phyloP scores from a whole-genome alignment of 1,140 invertebrate species.

The Brachionus rubens region DNA sequence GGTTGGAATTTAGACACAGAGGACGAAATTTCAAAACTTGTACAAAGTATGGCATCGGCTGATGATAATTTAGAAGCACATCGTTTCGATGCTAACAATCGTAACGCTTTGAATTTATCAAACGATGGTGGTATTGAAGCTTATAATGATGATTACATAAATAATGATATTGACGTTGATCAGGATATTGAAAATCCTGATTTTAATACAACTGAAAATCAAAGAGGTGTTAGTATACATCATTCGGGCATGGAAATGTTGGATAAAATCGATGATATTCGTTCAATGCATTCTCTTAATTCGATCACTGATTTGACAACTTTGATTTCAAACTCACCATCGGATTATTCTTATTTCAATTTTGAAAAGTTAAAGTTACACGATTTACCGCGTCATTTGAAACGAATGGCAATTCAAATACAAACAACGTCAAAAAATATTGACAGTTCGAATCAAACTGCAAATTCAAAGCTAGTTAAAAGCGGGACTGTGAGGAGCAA shows the following conservation, averaged over 20 bases:
- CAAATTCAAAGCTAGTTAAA: constrained; percentile 1
- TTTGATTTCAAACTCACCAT: constrained; percentile 34
- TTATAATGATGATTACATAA: constrained; percentile 15
- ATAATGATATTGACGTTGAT: constrained; percentile 12
- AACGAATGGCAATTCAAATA: constrained; percentile 36
- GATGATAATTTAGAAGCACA: constrained; percentile 38
- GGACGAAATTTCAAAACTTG: constrained; percentile 31
- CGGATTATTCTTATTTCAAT: constrained; percentile 44
- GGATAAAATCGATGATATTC: constrained; percentile 37
- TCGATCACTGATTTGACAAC: constrained; percentile 42
- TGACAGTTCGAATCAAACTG: background rate
- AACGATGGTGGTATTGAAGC: background rate
- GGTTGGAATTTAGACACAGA: constrained; percentile 39
- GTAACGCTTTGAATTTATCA: background rate
- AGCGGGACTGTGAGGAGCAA: constrained; percentile 2
- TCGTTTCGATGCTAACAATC: constrained; percentile 36
- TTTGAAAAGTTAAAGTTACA: constrained; percentile 33
- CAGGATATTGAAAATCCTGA: constrained; percentile 13
- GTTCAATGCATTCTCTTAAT: background rate
- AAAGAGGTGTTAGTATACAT: background rate
- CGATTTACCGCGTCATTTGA: constrained; percentile 31
- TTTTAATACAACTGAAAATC: background rate
- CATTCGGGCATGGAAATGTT: constrained; percentile 33
- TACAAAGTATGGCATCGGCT: background rate
- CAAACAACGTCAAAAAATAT: background rate